Percentiles rank a stretch among this genome's conserved stretches.
These are phyloP conservation scores for Morus bassanus DNA, from an alignment of 2,797 vertebrate genomes.

Conservation along the genomic window DNA sequence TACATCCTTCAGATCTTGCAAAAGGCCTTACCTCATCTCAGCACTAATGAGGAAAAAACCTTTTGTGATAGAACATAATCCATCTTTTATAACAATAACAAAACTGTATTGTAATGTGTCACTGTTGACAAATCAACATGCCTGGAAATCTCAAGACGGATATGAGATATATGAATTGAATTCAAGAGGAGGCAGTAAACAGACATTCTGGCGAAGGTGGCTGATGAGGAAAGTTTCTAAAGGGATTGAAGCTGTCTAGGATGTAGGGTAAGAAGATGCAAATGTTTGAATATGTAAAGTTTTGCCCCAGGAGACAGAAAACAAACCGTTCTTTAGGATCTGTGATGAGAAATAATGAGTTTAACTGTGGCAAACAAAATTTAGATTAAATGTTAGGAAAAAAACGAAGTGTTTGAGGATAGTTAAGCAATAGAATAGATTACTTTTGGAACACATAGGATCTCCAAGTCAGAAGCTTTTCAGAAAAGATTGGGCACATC, in stretches of 20 bases:
- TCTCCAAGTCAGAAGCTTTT: neutral
- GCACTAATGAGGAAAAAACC: neutral
- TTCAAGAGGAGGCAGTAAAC: neutral
- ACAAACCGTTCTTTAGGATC: neutral
- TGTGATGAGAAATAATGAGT: neutral
- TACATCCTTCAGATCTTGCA: neutral
- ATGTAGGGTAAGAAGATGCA: neutral
- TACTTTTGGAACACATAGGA: neutral
- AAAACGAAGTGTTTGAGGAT: neutral
- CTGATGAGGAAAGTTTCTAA: neutral
- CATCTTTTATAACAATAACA: neutral
- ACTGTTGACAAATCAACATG: neutral
- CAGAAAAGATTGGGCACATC: neutral
- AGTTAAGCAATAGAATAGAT: neutral
- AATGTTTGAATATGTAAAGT: neutral
- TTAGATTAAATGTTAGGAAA: neutral
- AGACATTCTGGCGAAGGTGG: neutral
- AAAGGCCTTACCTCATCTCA: neutral
- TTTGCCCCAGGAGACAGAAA: neutral
- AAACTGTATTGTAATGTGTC: neutral
- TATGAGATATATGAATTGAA: neutral
- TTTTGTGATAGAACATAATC: neutral
- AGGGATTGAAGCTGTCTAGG: neutral
- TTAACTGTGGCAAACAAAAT: neutral
- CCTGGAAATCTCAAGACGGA: neutral